Evolutionary conservation across 1,140 invertebrate genomes (phyloP).

Genomic region (Anagrus nilaparvatae): DNA sequence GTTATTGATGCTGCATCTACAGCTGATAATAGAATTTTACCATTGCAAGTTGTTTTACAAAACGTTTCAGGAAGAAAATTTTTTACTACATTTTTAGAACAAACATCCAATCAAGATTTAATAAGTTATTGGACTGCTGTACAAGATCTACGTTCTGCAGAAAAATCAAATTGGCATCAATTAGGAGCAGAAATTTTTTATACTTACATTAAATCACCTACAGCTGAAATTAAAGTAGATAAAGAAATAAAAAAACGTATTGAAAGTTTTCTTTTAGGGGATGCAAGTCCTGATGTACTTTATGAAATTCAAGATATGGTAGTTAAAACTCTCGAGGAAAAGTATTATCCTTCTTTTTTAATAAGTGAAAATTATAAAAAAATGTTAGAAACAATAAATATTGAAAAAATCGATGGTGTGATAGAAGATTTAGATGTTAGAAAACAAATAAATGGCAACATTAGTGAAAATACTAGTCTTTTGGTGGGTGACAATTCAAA

Average conservation of each 20-base stretch:
- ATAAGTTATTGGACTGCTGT: conserved; percentile 82
- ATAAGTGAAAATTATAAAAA: conserved; percentile 76
- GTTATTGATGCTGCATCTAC: conserved; percentile 25
- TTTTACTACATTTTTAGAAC: conserved; percentile 71
- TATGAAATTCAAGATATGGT: conserved; percentile 76
- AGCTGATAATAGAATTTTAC: conserved; percentile 42
- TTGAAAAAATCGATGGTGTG: conserved; percentile 49
- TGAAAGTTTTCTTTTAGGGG: conserved; percentile 76
- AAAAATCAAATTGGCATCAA: conserved; percentile 69
- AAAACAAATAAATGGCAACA: conserved; percentile 25
- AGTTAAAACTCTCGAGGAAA: conserved; percentile 67
- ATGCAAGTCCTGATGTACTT: conserved; percentile 81
- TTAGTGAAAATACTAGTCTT: conserved; percentile 30
- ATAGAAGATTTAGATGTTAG: conserved; percentile 20
- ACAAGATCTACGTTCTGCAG: conserved; percentile 67
- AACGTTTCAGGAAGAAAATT: conserved; percentile 58
- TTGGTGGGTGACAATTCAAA: conserved; percentile 72
- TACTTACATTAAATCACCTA: conserved; percentile 70
- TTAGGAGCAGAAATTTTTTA: conserved; percentile 85
- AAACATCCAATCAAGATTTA: conserved; percentile 66
- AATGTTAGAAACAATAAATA: conserved; percentile 59
- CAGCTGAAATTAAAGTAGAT: conserved; percentile 68
- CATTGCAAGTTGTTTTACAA: conserved; percentile 55
- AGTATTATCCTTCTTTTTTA: conserved; percentile 82
- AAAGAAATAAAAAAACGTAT: conserved; percentile 69